Conservation (phyloP, 2,888 invertebrate genomes). For the Eupithecia abbreviata region DNA sequence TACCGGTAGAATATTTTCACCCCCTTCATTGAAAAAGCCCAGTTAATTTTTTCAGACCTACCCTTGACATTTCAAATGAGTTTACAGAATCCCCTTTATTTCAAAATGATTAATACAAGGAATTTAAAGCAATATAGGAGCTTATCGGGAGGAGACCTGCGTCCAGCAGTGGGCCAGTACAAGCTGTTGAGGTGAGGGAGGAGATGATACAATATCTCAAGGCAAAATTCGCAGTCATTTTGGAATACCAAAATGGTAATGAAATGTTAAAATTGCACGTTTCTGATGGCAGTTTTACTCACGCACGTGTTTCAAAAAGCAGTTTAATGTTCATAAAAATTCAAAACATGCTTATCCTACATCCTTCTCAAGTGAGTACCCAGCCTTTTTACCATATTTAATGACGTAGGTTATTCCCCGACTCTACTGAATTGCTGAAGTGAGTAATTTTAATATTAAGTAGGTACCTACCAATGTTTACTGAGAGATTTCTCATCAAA, state of each 20-base stretch:
- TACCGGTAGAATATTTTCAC: not conserved
- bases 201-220: no score
- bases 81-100: not conserved
- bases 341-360: not conserved
- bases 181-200: no score
- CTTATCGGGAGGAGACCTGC: no score
- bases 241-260: constrained; percentile 4
- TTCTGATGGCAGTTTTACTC: not conserved
- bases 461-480: not conserved
- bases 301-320: constrained; percentile 1
- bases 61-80: not conserved
- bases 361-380: not conserved
- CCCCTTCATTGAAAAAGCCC: not conserved
- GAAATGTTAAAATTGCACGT: not conserved
- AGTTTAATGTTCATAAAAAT: constrained; percentile 1
- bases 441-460: not conserved
- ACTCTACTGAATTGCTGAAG: not conserved
- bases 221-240: not conserved
- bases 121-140: no score
- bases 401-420: not conserved
- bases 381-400: not conserved
- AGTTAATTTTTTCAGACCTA: not conserved
- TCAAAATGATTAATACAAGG: not conserved
- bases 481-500: not conserved
- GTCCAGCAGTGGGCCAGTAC: no score